Evolutionary conservation across 1,140 invertebrate genomes (phyloP).

Genomic region (Vanessa tameamea): DNA sequence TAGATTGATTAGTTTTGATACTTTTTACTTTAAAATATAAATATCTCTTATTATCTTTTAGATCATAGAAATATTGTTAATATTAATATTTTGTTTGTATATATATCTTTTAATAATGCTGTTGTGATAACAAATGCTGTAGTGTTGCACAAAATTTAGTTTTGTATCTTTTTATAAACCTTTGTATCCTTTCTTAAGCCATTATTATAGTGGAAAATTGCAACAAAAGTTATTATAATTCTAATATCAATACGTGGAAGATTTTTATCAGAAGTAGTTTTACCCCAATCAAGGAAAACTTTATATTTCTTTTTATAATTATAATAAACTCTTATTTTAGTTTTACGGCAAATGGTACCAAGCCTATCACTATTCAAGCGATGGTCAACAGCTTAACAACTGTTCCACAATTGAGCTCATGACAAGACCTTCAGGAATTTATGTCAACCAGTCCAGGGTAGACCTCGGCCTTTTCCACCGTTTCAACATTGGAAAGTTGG

Average conservation of each 20-base stretch:
- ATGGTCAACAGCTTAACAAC: constrained; percentile 59
- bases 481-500: constrained; percentile 60
- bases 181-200: too few relatives aligned
- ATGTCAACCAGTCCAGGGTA: constrained; percentile 65
- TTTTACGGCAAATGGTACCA: constrained; percentile 71
- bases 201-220: too few relatives aligned
- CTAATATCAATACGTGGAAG: too few relatives aligned
- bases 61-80: too few relatives aligned
- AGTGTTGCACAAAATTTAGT: too few relatives aligned
- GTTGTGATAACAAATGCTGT: too few relatives aligned
- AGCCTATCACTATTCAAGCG: constrained; percentile 65
- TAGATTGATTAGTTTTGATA: constrained; percentile 8
- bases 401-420: constrained; percentile 60
- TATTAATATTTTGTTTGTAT: too few relatives aligned
- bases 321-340: constrained; percentile 45
- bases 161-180: too few relatives aligned
- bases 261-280: too few relatives aligned
- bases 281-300: too few relatives aligned
- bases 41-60: neutral
- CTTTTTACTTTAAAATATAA: neutral
- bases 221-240: too few relatives aligned
- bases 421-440: constrained; percentile 54
- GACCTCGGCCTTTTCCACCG: constrained; percentile 66
- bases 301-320: neutral
- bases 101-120: too few relatives aligned